These are phyloP conservation scores for Melierax canorus DNA, from an alignment of 2,113 vertebrate genomes.

Conservation along the genomic window DNA sequence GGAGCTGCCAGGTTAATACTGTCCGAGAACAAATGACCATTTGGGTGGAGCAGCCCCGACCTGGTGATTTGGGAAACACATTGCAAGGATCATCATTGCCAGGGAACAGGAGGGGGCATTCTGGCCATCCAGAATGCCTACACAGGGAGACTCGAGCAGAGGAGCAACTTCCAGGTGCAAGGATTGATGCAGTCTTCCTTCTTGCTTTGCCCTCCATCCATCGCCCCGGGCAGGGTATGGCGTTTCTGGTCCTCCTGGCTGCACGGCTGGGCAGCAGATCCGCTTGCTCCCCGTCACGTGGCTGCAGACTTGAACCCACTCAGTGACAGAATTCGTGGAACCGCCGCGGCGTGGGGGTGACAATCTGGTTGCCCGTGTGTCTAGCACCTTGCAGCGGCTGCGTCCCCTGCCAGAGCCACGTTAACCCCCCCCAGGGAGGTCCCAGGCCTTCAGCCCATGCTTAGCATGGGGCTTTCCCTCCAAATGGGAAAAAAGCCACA, in stretches of 20 bases:
- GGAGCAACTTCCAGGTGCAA: neutral
- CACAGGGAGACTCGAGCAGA: neutral
- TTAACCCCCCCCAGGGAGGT: neutral
- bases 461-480: neutral
- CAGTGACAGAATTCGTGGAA: neutral
- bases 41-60: neutral
- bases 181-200: neutral
- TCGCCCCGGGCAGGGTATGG: fast-evolving
- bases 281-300: neutral
- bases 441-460: neutral
- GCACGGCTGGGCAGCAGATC: neutral
- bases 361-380: neutral
- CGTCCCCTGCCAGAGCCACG: fast-evolving
- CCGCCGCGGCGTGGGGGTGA: fast-evolving
- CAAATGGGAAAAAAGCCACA: neutral
- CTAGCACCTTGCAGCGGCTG: neutral
- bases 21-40: neutral
- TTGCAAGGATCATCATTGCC: neutral
- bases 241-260: neutral
- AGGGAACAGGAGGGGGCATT: neutral
- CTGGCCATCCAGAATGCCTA: neutral
- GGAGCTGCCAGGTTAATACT: neutral
- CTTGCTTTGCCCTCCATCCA: neutral
- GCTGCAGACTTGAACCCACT: neutral
- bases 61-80: fast-evolving